Conservation (phyloP, 2,888 invertebrate species). For the Brachypalpus laphriformis region DNA sequence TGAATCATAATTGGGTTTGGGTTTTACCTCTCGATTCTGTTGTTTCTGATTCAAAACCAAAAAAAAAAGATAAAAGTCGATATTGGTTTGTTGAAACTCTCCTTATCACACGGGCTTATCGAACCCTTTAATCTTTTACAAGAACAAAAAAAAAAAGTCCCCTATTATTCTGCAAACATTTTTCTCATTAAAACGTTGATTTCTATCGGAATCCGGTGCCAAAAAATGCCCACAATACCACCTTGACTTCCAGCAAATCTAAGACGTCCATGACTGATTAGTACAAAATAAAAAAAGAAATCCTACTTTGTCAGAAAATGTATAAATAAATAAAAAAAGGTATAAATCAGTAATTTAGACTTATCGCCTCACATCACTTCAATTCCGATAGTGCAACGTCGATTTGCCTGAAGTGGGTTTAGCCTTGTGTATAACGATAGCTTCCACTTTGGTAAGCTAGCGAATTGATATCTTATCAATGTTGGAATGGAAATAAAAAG, state of each 20-base stretch:
- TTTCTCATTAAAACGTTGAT: not conserved
- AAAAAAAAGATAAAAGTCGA: not conserved
- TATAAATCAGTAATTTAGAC: not conserved
- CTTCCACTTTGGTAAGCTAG: not conserved
- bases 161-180: not conserved
- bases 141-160: conserved; percentile 15
- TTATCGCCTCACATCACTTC: conserved; percentile 4
- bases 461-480: conserved; percentile 43
- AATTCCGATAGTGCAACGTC: not conserved
- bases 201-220: not conserved
- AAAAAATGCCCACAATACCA: not conserved
- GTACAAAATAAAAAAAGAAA: not conserved
- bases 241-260: not conserved
- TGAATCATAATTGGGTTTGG: not conserved
- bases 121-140: not conserved
- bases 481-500: conserved; percentile 3
- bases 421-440: not conserved
- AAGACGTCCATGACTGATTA: not conserved
- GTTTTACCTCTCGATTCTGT: not conserved
- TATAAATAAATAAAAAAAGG: not conserved
- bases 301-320: no score
- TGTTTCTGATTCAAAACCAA: not conserved
- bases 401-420: not conserved
- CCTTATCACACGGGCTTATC: conserved; percentile 1
- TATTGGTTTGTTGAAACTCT: not conserved